These are phyloP conservation scores for Tanypteryx hageni DNA, from an alignment of 2,888 invertebrate species.

Conservation along the genomic window DNA sequence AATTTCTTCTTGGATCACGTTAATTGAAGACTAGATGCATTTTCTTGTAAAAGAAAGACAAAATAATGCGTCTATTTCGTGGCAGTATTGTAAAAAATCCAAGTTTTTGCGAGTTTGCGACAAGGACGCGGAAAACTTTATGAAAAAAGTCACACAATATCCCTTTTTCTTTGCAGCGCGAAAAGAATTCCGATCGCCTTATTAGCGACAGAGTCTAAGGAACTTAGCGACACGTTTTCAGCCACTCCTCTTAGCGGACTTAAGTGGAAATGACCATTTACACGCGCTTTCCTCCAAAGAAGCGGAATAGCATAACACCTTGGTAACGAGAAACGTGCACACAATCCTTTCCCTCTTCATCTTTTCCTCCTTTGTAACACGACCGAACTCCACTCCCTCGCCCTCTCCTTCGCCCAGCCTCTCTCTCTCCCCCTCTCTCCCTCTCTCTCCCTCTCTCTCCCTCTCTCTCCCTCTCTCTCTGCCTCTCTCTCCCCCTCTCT, in stretches of 20 bases:
- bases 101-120: no score
- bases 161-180: background rate
- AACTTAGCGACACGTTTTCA: constrained; percentile 12
- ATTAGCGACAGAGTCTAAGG: background rate
- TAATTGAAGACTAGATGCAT: no score
- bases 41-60: no score
- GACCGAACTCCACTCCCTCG: background rate
- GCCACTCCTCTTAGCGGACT: no score
- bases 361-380: background rate
- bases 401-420: background rate
- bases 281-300: background rate
- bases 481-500: background rate
- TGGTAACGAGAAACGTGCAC: background rate
- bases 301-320: background rate
- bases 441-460: background rate
- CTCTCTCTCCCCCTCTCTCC: background rate
- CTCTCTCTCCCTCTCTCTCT: background rate
- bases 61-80: no score
- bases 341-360: background rate
- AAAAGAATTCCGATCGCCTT: background rate
- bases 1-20: no score
- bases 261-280: background rate
- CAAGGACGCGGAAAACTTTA: no score
- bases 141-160: background rate
- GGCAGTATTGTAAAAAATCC: no score